Percentiles rank a stretch among this genome's conserved stretches.
Conservation (phyloP, 2,113 vertebrate species). For the Prolemur simus region DNA sequence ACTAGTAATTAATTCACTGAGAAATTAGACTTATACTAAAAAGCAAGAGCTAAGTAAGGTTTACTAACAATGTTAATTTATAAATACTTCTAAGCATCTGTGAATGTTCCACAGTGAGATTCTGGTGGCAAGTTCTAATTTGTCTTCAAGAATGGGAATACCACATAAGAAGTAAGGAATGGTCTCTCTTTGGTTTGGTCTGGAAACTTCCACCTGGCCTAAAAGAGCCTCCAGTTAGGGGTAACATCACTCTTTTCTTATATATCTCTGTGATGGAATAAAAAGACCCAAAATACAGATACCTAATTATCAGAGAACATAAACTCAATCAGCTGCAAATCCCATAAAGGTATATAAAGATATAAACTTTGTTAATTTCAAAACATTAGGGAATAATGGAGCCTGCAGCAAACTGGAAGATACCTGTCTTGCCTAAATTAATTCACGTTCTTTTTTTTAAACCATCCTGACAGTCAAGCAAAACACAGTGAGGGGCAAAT, state of each 20-base stretch:
- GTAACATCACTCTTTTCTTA: neutral
- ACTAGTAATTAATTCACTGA: neutral
- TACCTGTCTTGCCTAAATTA: neutral
- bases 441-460: neutral
- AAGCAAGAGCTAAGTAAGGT: neutral
- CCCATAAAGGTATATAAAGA: neutral
- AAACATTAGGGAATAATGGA: neutral
- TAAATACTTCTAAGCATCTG: neutral
- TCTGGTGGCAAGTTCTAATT: neutral
- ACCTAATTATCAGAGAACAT: neutral
- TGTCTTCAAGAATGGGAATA: neutral
- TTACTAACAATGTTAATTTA: neutral
- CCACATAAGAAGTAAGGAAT: neutral
- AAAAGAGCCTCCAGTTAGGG: neutral
- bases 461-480: neutral
- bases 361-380: neutral
- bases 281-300: neutral
- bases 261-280: neutral
- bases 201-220: neutral
- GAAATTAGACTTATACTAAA: neutral
- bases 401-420: neutral
- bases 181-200: neutral
- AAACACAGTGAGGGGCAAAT: neutral
- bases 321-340: neutral
- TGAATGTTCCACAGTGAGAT: neutral